Evolutionary conservation across 2,888 invertebrate species (phyloP).

Genomic region (Strigamia maritima): DNA sequence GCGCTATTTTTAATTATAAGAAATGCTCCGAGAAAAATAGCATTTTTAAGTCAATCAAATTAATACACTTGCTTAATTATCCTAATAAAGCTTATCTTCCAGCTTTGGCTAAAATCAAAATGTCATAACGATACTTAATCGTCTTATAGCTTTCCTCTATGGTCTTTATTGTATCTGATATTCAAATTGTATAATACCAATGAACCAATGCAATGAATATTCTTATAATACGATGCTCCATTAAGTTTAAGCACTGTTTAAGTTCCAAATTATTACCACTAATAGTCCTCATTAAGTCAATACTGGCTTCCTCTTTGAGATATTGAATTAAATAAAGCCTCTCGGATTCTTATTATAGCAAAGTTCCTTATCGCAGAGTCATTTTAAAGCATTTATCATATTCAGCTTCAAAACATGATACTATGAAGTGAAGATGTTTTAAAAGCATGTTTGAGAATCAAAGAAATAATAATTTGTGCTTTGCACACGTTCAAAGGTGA

Average conservation of each 20-base stretch:
- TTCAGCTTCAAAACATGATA: neutral
- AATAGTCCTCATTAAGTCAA: neutral
- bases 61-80: too few relatives aligned
- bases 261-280: too few relatives aligned
- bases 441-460: neutral
- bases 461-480: constrained; percentile 15
- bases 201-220: neutral
- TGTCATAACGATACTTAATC: neutral
- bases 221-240: too few relatives aligned
- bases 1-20: too few relatives aligned
- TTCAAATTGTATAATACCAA: neutral
- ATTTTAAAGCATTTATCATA: neutral
- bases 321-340: neutral
- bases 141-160: neutral
- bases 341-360: neutral
- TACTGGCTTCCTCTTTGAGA: neutral
- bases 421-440: neutral
- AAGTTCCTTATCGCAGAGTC: neutral
- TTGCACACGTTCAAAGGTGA: constrained; percentile 12
- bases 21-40: too few relatives aligned
- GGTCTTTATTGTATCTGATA: neutral
- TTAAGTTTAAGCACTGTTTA: too few relatives aligned
- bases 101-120: neutral
- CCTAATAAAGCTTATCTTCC: neutral
- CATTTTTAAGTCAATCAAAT: too few relatives aligned